Conservation (phyloP, 2,888 invertebrate genomes). For the Myopa testacea region DNA sequence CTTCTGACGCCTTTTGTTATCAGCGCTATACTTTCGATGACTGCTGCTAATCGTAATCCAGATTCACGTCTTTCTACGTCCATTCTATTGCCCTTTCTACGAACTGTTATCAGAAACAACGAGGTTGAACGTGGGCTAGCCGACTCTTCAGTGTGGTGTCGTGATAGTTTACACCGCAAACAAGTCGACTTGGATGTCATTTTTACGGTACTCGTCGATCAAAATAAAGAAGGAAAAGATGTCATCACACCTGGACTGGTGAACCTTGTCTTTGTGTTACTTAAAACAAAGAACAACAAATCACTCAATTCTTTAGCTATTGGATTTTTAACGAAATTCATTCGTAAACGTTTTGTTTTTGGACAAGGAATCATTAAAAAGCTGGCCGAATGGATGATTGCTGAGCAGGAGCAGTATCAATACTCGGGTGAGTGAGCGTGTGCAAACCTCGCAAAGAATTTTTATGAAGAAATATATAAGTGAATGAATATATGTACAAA, state of each 20-base stretch:
- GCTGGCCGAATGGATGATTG: constrained; percentile 72
- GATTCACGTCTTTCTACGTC: constrained; percentile 61
- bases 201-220: constrained; percentile 64
- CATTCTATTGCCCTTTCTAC: constrained; percentile 61
- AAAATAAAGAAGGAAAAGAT: constrained; percentile 66
- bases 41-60: constrained; percentile 65
- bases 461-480: not conserved
- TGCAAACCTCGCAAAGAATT: not conserved
- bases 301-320: constrained; percentile 69
- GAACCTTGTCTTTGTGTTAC: constrained; percentile 70
- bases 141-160: constrained; percentile 72
- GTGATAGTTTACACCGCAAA: constrained; percentile 62
- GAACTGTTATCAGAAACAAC: constrained; percentile 64
- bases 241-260: constrained; percentile 70
- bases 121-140: constrained; percentile 68
- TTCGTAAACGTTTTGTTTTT: constrained; percentile 71
- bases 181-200: constrained; percentile 61
- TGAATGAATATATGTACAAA: not conserved
- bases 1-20: constrained; percentile 75
- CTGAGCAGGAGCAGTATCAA: constrained; percentile 71
- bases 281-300: constrained; percentile 65
- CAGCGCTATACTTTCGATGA: constrained; percentile 71
- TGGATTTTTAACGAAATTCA: constrained; percentile 72
- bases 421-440: constrained; percentile 70
- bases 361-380: constrained; percentile 71